Evolutionary conservation across 2,797 vertebrate species (phyloP).

Genomic region (Pangasius sanitwongsei): DNA sequence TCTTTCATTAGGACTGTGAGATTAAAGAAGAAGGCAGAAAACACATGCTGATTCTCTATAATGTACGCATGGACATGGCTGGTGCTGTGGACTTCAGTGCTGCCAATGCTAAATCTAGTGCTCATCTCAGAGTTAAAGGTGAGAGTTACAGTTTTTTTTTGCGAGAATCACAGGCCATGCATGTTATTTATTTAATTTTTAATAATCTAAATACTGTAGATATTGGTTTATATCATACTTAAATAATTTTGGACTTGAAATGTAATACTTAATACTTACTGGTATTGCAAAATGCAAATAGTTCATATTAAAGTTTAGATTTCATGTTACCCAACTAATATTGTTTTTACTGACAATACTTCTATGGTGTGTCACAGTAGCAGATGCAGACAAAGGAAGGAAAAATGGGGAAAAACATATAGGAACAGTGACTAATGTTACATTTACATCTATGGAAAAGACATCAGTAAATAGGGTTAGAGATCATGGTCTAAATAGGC

Average conservation of each 20-base stretch:
- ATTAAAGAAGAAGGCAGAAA: constrained; percentile 95
- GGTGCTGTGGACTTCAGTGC: constrained; percentile 93
- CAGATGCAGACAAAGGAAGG: not conserved
- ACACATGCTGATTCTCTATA: constrained; percentile 90
- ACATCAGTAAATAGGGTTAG: not conserved
- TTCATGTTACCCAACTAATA: not conserved
- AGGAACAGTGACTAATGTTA: not conserved
- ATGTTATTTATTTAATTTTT: not conserved
- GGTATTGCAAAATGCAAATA: not conserved
- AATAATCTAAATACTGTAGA: not conserved
- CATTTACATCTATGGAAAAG: not conserved
- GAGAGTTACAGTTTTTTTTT: constrained; percentile 29
- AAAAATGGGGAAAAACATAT: not conserved
- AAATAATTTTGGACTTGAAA: not conserved
- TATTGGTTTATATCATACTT: not conserved
- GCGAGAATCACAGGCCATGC: not conserved
- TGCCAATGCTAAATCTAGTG: constrained; percentile 92
- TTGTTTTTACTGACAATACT: not conserved
- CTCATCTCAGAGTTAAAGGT: constrained; percentile 97
- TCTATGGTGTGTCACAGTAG: not conserved
- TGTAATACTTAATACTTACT: not conserved
- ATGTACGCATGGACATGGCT: constrained; percentile 88
- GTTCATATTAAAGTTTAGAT: not conserved
- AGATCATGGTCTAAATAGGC: not conserved
- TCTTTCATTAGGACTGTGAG: constrained; percentile 85